Evolutionary conservation across 2,888 invertebrate species (phyloP).

Genomic region (Synanthedon vespiformis): DNA sequence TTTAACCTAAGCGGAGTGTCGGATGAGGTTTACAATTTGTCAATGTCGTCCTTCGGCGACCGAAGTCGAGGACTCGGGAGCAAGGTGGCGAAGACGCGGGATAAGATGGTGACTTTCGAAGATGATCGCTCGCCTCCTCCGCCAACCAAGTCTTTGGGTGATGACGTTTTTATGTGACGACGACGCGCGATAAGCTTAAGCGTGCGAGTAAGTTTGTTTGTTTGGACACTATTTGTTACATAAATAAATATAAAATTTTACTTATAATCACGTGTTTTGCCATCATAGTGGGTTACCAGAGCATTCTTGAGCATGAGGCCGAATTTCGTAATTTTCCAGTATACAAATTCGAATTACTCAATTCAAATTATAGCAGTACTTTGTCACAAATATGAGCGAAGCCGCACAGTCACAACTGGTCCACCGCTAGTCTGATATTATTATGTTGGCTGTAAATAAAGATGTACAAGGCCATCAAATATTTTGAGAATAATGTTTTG

Average conservation of each 20-base stretch:
- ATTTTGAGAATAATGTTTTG: no score
- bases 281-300: not conserved
- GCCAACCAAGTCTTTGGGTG: conserved; percentile 59
- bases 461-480: no score
- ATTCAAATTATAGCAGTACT: no score
- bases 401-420: no score
- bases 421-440: no score
- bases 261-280: conserved; percentile 2
- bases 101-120: conserved; percentile 86
- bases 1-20: conserved; percentile 80
- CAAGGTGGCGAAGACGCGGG: conserved; percentile 64
- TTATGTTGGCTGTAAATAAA: no score
- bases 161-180: conserved; percentile 86
- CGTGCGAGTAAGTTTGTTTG: conserved; percentile 26
- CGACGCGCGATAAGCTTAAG: conserved; percentile 7
- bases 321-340: no score
- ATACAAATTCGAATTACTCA: no score
- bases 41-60: conserved; percentile 8
- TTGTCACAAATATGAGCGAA: no score
- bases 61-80: conserved; percentile 27
- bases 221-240: conserved; percentile 43
- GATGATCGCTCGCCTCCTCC: conserved; percentile 70
- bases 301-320: no score
- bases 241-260: conserved; percentile 30
- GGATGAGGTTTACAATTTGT: conserved; percentile 22